Conservation (phyloP, 2,797 vertebrate genomes). For the Myotis daubentonii region DNA sequence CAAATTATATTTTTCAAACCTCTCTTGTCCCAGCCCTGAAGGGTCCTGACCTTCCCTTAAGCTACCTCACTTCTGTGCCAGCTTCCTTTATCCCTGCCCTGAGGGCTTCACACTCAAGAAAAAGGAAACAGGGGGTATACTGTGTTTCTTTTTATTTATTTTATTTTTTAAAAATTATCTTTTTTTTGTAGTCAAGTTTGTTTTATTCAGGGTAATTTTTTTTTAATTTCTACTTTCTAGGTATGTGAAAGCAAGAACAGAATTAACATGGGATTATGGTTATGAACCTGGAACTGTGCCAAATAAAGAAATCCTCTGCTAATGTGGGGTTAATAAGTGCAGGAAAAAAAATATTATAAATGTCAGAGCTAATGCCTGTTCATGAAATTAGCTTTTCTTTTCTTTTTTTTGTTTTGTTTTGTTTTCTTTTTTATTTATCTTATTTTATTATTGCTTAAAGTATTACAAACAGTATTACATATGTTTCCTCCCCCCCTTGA, state of each 20-base stretch:
- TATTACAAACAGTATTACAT: too few species aligned
- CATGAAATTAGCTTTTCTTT: conserved; percentile 23
- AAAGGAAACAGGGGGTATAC: not conserved
- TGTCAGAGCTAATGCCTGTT: conserved; percentile 20
- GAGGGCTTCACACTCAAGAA: conserved; percentile 36
- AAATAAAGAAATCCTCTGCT: conserved; percentile 86
- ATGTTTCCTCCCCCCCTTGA: too few species aligned
- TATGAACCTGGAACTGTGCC: conserved; percentile 87
- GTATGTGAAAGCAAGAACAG: conserved; percentile 91
- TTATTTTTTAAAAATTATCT: too few species aligned
- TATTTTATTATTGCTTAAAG: too few species aligned
- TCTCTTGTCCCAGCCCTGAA: not conserved
- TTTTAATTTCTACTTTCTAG: conserved; percentile 85
- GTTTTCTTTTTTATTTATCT: too few species aligned
- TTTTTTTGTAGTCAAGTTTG: not conserved
- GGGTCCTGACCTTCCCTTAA: conserved; percentile 13
- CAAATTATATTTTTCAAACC: conserved; percentile 44
- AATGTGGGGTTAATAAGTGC: conserved; percentile 87
- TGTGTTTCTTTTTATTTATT: too few species aligned
- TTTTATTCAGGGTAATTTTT: conserved; percentile 31
- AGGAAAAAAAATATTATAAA: conserved; percentile 86
- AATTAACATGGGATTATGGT: conserved; percentile 95
- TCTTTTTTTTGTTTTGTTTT: too few species aligned
- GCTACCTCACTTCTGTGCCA: not conserved
- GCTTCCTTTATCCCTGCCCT: conserved; percentile 10